A percentile compares a stretch with the other conserved stretches of the same genome.
Conservation (phyloP, 2,888 invertebrate genomes). For the Alcis repandata region DNA sequence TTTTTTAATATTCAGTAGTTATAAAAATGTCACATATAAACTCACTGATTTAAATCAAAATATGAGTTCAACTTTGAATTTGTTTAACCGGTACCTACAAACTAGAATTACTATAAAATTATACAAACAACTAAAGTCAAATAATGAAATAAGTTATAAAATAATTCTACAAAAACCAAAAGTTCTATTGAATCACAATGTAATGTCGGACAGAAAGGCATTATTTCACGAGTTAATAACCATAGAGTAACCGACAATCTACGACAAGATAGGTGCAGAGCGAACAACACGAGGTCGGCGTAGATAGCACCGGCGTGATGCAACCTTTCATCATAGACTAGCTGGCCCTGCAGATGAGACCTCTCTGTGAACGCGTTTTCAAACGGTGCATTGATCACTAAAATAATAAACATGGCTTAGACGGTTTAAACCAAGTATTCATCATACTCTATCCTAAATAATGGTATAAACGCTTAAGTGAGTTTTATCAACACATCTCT, state of each 20-base stretch:
- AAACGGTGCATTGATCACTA: too few relatives aligned
- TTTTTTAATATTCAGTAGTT: not conserved
- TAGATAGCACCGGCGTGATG: slow-evolving; percentile 38
- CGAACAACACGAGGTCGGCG: slow-evolving; percentile 42
- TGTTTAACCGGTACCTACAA: not conserved
- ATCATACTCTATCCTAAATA: too few relatives aligned
- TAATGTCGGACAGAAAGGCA: slow-evolving; percentile 37
- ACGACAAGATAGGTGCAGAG: slow-evolving; percentile 47
- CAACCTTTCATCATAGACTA: slow-evolving; percentile 39
- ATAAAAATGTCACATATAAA: too few relatives aligned
- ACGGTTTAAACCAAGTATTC: too few relatives aligned
- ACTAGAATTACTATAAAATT: slow-evolving; percentile 5
- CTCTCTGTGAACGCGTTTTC: not conserved
- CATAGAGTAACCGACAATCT: slow-evolving; percentile 44
- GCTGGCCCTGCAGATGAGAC: slow-evolving; percentile 20
- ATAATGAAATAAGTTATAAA: slow-evolving; percentile 21
- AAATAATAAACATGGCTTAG: too few relatives aligned
- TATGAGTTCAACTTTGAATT: not conserved
- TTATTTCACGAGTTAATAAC: slow-evolving; percentile 48
- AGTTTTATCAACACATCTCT: too few relatives aligned
- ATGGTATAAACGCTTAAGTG: too few relatives aligned
- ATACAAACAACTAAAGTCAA: slow-evolving; percentile 1
- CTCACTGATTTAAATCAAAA: not conserved
- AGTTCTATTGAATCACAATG: slow-evolving; percentile 36
- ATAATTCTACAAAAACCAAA: slow-evolving; percentile 19